Evolutionary conservation across 2,113 vertebrate genomes (phyloP).

Genomic region (Psammodynastes pulverulentus): DNA sequence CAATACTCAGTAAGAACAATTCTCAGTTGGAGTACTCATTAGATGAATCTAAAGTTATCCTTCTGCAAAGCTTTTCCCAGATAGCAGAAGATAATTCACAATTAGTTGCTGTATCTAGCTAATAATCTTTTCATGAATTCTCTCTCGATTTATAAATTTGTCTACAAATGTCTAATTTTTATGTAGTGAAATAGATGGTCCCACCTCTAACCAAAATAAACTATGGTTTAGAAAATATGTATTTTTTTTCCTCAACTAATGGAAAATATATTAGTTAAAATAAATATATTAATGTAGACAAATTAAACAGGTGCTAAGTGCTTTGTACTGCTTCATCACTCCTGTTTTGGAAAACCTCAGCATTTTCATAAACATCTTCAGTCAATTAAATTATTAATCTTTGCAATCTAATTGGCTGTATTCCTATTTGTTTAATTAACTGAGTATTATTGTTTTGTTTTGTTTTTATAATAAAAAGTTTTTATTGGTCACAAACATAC

Average conservation of each 20-base stretch:
- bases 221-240: background rate
- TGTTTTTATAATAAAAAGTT: too few species aligned
- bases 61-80: background rate
- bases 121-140: background rate
- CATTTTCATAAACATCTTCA: slow-evolving; percentile 30
- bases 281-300: background rate
- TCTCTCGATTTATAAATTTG: background rate
- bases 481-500: too few species aligned
- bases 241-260: background rate
- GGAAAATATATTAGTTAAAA: background rate
- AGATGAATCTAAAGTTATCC: background rate
- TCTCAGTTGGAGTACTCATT: too few species aligned
- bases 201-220: background rate
- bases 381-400: slow-evolving; percentile 40
- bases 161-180: background rate
- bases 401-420: slow-evolving; percentile 29
- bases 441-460: slow-evolving; percentile 13
- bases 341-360: background rate
- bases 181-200: background rate
- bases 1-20: background rate
- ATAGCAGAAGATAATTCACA: background rate
- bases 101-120: background rate
- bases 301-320: background rate
- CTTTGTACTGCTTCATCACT: background rate
- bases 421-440: slow-evolving; percentile 41